Evolutionary conservation across 1,140 invertebrate genomes (phyloP), one percentile per base, ranked within the genome.

Genomic region (Ostrea edulis): DNA sequence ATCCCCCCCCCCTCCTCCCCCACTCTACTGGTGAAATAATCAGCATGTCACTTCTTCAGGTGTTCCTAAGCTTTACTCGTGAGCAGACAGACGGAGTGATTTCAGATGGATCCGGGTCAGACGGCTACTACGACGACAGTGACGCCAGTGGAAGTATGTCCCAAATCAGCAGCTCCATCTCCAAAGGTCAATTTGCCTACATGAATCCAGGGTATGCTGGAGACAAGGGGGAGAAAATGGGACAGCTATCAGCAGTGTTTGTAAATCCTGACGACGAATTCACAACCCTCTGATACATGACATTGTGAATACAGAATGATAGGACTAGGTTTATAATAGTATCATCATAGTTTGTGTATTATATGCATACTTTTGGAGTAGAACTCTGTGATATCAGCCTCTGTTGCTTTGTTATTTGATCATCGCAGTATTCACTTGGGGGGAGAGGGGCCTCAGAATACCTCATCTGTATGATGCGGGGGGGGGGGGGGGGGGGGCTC

Each of bases 51-150:
- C n/a, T 58, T 83, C 68, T 90, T 58, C 82, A 93, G 92, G 91
- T 93, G 35, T 93, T 93, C 88, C 85, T 93, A 54, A 92, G 90
- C 58, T 93, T 93, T 89, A 90, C 91, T 14, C 86, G 90, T 20
- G 91, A 92, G 14, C 93, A 93, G 86, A 90, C 86, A n/a, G 93
- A 93, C 85, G 91, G 91, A 8, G 35, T 89, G 17, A n/a, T 25
- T n/a, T 44, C 84, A 9, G 68, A 89, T 12, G 29, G 84, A 20
- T 58, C 86, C 22, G 84, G 71, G 82, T 90, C 89, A 35, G 84
- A 29, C 86, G 83, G 82, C 82, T 88, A 71, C 89, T 88, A 52
- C 87, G 90, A 2, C 86, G 90, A 2, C 87, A 87, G 65, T n/a
- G 55, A 86, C 14, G 65, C 11, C 25, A 85, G 53, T 20, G 84